These are phyloP conservation scores for Aurelia aurita DNA, from an alignment of 30 jellyfish, hydroid and myxozoan genomes.

Conservation along the genomic window DNA sequence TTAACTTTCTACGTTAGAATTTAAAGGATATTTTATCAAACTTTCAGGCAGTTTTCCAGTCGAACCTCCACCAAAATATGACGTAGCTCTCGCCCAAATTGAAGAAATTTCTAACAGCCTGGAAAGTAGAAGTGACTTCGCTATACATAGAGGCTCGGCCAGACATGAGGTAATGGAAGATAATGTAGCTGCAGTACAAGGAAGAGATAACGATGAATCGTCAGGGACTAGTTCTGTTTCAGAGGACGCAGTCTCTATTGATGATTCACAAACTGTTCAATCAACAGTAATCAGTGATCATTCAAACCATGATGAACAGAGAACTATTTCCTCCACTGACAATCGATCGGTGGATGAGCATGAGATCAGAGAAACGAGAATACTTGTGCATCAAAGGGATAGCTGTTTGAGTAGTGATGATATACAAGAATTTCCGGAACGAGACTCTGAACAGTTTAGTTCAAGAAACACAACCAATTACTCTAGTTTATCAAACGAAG, in stretches of 20 bases:
- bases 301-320: neutral
- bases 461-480: too few relatives aligned
- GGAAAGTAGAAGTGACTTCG: neutral
- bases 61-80: slow-evolving; percentile 63
- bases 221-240: too few relatives aligned
- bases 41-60: slow-evolving; percentile 32
- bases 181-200: too few relatives aligned
- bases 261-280: too few relatives aligned
- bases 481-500: too few relatives aligned
- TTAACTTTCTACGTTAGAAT: too few relatives aligned
- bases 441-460: too few relatives aligned
- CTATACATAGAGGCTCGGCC: neutral
- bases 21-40: too few relatives aligned
- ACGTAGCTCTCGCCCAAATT: slow-evolving; percentile 7
- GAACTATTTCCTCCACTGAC: neutral
- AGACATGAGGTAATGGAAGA: neutral
- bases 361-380: slow-evolving; percentile 1
- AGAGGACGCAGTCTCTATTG: too few relatives aligned
- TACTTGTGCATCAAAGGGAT: slow-evolving; percentile 33
- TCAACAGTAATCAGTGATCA: too few relatives aligned
- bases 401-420: slow-evolving; percentile 15
- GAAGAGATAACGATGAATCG: too few relatives aligned
- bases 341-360: neutral
- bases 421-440: too few relatives aligned
- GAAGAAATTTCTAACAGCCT: neutral